phyloP scores from a whole-genome alignment of 2,888 invertebrate species.

The Sicus ferrugineus region DNA sequence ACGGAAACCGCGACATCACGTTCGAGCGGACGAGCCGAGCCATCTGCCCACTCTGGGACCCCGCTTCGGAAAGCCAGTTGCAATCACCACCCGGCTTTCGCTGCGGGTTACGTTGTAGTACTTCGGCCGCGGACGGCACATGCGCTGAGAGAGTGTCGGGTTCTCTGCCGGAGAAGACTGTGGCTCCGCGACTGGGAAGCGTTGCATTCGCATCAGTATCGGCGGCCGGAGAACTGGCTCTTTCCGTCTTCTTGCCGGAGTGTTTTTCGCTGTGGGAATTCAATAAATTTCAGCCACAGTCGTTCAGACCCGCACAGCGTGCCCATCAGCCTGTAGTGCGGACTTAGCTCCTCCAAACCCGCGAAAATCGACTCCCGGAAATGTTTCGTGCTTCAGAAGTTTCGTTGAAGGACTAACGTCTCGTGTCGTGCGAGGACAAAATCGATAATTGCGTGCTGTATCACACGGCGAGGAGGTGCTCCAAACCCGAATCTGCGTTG shows the following conservation, averaged over 20 bases:
- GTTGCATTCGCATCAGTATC: slow-evolving; percentile 29
- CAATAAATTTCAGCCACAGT: neutral
- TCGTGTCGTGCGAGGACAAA: slow-evolving; percentile 47
- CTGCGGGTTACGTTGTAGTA: slow-evolving; percentile 6
- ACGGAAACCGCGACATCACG: slow-evolving; percentile 15
- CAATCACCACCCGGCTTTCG: slow-evolving; percentile 21
- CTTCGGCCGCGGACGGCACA: slow-evolving; percentile 11
- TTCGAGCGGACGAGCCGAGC: slow-evolving; percentile 11
- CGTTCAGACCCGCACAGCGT: neutral
- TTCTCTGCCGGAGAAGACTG: neutral
- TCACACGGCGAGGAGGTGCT: slow-evolving; percentile 61
- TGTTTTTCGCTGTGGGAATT: neutral
- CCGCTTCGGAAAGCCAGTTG: neutral
- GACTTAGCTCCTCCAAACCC: neutral
- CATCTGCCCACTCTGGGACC: slow-evolving; percentile 1
- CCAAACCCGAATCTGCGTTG: slow-evolving; percentile 41
- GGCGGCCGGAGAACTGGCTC: slow-evolving; percentile 8
- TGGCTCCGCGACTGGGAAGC: slow-evolving; percentile 8
- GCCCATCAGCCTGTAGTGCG: neutral
- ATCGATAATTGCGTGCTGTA: slow-evolving; percentile 62
- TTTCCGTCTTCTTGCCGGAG: slow-evolving; percentile 8
- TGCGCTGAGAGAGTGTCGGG: slow-evolving; percentile 30
- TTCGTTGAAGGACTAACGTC: slow-evolving; percentile 34
- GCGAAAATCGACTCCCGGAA: neutral
- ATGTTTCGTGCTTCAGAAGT: neutral